Evolutionary conservation across 23 tunicate genomes (phyloP).

Genomic region (Oikopleura dioica): DNA sequence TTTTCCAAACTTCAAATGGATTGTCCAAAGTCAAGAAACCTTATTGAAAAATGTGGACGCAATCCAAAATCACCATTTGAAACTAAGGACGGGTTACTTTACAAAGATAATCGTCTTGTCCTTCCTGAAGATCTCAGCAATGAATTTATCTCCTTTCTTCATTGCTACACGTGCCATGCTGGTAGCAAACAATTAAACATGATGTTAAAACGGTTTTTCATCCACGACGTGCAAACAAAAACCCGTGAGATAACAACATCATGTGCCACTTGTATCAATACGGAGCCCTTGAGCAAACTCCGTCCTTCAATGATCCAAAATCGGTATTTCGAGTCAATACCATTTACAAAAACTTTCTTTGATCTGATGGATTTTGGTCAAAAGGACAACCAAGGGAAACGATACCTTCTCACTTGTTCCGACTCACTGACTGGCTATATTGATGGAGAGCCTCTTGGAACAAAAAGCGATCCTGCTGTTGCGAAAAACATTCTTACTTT

Average conservation of each 20-base stretch:
- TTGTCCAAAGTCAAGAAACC: too few species aligned
- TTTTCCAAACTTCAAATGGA: too few species aligned
- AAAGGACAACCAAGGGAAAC: not conserved
- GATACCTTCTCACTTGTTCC: not conserved
- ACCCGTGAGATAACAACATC: not conserved
- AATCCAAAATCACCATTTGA: too few species aligned
- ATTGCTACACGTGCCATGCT: too few species aligned
- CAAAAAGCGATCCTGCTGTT: not conserved
- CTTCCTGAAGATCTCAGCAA: not conserved
- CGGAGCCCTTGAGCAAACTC: not conserved
- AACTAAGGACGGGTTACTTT: not conserved
- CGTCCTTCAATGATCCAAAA: not conserved
- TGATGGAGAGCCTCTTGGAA: not conserved
- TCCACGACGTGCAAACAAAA: not conserved
- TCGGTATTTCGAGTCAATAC: conserved; percentile 8
- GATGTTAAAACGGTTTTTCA: not conserved
- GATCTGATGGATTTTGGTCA: not conserved
- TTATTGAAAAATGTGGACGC: too few species aligned
- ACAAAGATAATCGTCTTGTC: not conserved
- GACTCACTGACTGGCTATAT: not conserved
- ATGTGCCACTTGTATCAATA: not conserved
- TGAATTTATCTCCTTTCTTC: not conserved
- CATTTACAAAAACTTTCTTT: not conserved
- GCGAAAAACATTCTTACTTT: not conserved
- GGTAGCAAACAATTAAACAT: not conserved